Evolutionary conservation across 2,113 vertebrate genomes (phyloP), one percentile per base, ranked within the genome.

Genomic region (Marmota monax): DNA sequence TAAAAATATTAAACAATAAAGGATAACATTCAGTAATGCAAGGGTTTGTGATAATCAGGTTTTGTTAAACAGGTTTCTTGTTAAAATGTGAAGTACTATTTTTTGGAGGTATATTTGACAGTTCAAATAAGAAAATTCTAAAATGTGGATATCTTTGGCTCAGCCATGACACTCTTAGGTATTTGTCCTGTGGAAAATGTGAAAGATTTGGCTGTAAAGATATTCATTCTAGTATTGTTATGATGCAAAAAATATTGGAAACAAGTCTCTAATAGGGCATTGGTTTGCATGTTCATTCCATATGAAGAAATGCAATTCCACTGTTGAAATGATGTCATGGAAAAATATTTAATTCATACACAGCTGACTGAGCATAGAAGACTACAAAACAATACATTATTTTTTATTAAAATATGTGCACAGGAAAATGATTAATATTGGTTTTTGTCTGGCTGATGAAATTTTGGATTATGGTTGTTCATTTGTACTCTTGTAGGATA

Each of bases 121-220:
- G 82, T 82, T 95, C 67, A 82, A 63, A 90, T 48, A 51, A 78
- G 22, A 88, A 92, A 42, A 78, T 48, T 12, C 56, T 92, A 88
- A 84, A 72, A 70, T 74, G 12, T 74, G 34, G 16, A 5, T 74
- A 25, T 92, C 39, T 92, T 88, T 84, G 73, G n/a, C 23, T 84
- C 17, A 79, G n/a, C 18, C 84, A 70, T 48, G 37, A n/a, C 12
- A 74, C 61, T 65, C 73, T 65, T 48, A 58, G 3, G 74, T 23
- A 76, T 61, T 45, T 37, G 18, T 42, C 27, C 12, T 69, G 3
- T 53, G 69, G 56, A 85, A 89, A 80, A 11, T 82, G 16, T 42
- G n/a, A 80, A 85, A 84, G 53, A 42, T 51, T 95, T 70, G 88
- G 51, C 63, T 65, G 11, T 63, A 37, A 69, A 58, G 53, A 27